These are phyloP conservation scores for Neoarius graeffei DNA, from an alignment of 2,113 vertebrate species.

Conservation along the genomic window DNA sequence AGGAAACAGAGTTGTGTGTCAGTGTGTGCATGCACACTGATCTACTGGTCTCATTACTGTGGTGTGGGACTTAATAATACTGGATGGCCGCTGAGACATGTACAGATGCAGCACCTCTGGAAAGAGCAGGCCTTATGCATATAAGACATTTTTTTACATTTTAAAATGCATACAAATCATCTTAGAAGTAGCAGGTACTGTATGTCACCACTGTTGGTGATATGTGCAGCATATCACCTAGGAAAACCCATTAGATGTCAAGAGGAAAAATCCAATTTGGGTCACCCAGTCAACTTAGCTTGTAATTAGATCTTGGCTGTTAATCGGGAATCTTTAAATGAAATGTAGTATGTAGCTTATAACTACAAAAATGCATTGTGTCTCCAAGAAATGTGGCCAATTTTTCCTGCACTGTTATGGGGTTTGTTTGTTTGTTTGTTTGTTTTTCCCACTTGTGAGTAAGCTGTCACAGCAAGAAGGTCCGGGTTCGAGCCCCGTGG, in stretches of 20 bases:
- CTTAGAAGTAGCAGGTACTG: background rate
- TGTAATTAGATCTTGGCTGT: background rate
- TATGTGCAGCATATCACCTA: too few species aligned
- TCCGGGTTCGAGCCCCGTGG: too few species aligned
- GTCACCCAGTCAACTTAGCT: background rate
- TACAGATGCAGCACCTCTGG: slow-evolving; percentile 24
- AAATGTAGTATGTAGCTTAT: background rate
- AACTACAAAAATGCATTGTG: too few species aligned
- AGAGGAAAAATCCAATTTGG: background rate
- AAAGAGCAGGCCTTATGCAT: slow-evolving; percentile 23
- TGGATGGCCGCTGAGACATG: slow-evolving; percentile 28
- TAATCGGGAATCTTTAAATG: background rate
- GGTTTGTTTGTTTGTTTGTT: too few species aligned
- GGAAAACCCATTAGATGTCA: background rate
- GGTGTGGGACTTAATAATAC: slow-evolving; percentile 41
- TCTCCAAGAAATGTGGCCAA: too few species aligned
- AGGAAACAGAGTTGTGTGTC: slow-evolving; percentile 39
- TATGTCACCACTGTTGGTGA: too few species aligned
- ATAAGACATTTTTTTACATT: background rate
- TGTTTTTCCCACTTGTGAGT: too few species aligned
- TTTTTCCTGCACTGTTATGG: too few species aligned
- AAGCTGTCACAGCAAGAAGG: too few species aligned
- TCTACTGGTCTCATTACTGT: slow-evolving; percentile 19
- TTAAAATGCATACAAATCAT: background rate
- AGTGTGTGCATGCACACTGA: slow-evolving; percentile 35